Evolutionary conservation across 2,888 invertebrate genomes (phyloP).

Genomic region (Cataglyphis altisquamis): DNA sequence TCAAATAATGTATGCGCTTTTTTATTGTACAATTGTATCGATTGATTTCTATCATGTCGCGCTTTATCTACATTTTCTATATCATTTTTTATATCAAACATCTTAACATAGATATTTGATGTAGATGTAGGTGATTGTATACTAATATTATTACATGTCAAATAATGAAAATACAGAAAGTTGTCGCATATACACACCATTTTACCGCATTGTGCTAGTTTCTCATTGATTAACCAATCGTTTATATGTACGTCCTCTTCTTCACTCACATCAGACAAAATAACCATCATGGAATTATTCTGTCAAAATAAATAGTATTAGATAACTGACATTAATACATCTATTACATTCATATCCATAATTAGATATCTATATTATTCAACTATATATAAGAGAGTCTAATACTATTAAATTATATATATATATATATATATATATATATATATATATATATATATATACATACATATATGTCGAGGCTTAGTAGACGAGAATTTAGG

Average conservation of each 20-base stretch:
- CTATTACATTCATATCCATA: neutral
- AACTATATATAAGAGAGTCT: constrained; percentile 16
- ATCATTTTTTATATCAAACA: neutral
- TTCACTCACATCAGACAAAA: constrained; percentile 78
- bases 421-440: constrained; percentile 9
- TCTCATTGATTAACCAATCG: constrained; percentile 80
- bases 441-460: constrained; percentile 22
- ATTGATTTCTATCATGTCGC: neutral
- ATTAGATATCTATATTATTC: neutral
- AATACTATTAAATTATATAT: too few relatives aligned
- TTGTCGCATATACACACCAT: constrained; percentile 82
- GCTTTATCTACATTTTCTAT: neutral
- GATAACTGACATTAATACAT: constrained; percentile 10
- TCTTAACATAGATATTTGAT: neutral
- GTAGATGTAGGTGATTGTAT: neutral
- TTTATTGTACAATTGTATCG: neutral
- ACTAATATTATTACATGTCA: constrained; percentile 40
- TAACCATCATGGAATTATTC: constrained; percentile 81
- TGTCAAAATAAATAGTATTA: constrained; percentile 60
- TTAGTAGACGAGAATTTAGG: constrained; percentile 74
- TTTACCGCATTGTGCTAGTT: constrained; percentile 77
- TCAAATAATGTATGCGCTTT: neutral
- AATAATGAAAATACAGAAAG: constrained; percentile 71
- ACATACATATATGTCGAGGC: constrained; percentile 55
- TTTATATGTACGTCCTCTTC: constrained; percentile 79